Percentiles rank a stretch among this genome's conserved stretches.
phyloP scores from a whole-genome alignment of 2,113 vertebrate species.

The Brachyistius frenatus region DNA sequence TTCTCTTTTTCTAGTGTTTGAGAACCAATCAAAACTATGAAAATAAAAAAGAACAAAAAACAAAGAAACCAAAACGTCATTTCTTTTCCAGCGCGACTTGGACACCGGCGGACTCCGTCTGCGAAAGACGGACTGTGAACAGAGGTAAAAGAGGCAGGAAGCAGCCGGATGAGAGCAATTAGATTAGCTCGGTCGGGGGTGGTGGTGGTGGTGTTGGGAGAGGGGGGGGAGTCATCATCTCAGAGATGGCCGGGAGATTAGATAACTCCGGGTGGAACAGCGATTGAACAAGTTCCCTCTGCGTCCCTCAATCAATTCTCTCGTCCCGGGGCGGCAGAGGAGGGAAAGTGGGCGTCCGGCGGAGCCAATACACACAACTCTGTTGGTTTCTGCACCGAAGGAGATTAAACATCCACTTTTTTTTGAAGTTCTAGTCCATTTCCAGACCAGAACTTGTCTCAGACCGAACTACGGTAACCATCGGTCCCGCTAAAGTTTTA shows the following conservation, averaged over 20 bases:
- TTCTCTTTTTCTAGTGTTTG: too few species aligned
- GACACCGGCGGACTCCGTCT: not conserved
- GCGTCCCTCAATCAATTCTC: constrained; percentile 20
- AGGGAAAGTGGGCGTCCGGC: not conserved
- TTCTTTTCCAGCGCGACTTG: not conserved
- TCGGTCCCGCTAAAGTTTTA: too few species aligned
- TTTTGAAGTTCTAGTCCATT: not conserved
- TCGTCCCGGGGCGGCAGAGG: not conserved
- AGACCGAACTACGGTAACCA: too few species aligned
- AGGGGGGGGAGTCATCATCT: constrained; percentile 48
- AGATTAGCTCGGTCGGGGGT: constrained; percentile 24
- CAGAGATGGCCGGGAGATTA: constrained; percentile 45
- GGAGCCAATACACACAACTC: not conserved
- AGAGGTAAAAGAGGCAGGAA: constrained; percentile 32
- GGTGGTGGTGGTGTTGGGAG: constrained; percentile 30
- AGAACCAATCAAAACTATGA: not conserved
- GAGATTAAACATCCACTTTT: not conserved
- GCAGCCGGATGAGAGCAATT: constrained; percentile 29
- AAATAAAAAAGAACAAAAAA: not conserved
- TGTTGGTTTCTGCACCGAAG: not conserved
- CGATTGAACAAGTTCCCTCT: constrained; percentile 28
- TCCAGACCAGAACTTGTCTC: not conserved
- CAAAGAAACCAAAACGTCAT: not conserved
- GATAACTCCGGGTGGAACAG: constrained; percentile 36
- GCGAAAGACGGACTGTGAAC: constrained; percentile 8